Conservation (phyloP, 2,797 vertebrate genomes). For the Prunella strophiata region DNA sequence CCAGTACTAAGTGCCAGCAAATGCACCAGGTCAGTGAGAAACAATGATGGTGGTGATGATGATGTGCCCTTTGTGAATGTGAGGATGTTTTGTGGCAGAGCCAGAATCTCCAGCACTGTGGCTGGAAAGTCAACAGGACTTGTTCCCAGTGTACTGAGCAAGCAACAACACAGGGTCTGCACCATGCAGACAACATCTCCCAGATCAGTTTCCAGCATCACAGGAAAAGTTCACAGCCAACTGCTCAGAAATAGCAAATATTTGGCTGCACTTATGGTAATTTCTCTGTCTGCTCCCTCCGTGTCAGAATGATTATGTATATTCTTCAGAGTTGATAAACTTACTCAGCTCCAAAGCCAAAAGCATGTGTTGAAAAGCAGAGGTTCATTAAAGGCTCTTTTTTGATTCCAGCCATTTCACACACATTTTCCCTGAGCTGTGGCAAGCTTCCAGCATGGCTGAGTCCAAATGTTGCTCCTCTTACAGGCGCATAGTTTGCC, state of each 20-base stretch:
- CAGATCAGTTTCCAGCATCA: not conserved
- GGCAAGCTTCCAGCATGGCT: constrained; percentile 13
- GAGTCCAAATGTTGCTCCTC: not conserved
- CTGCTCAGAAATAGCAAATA: not conserved
- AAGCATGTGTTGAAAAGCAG: constrained; percentile 9
- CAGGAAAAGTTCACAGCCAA: not conserved
- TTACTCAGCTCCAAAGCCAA: constrained; percentile 22
- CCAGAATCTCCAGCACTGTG: not conserved
- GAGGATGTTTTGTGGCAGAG: not conserved
- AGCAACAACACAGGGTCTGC: not conserved
- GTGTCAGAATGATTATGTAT: not conserved
- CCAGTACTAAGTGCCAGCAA: not conserved
- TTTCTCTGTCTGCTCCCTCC: not conserved
- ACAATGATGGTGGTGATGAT: not conserved
- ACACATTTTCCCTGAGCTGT: constrained; percentile 5
- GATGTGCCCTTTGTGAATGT: not conserved
- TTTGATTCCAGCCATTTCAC: constrained; percentile 30
- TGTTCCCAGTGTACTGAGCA: not conserved
- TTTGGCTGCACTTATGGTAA: not conserved
- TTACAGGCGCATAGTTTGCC: not conserved
- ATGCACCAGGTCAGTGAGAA: not conserved
- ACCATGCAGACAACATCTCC: not conserved
- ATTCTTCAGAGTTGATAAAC: not conserved
- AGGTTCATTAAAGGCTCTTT: constrained; percentile 28
- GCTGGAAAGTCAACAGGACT: not conserved